These are phyloP conservation scores for Lottia gigantea DNA, from an alignment of 2,888 invertebrate species.

Conservation along the genomic window DNA sequence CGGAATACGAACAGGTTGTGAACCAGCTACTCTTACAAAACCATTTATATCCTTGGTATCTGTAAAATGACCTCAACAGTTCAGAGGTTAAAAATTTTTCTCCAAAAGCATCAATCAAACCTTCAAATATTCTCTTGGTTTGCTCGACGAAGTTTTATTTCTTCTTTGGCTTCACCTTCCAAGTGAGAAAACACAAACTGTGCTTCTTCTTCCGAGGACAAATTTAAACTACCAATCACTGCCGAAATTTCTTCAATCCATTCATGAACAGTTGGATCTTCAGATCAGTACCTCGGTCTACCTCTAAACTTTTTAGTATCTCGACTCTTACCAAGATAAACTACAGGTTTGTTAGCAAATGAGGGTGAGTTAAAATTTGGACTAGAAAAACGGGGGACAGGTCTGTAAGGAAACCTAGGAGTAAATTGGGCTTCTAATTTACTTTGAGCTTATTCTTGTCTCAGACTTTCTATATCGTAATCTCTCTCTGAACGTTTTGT, in stretches of 20 bases:
- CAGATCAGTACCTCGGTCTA: neutral
- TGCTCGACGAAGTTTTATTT: neutral
- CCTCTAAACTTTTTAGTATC: neutral
- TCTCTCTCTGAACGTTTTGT: neutral
- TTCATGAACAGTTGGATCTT: slow-evolving; percentile 5
- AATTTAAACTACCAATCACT: neutral
- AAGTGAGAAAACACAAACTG: neutral
- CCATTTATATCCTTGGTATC: neutral
- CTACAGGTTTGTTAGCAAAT: neutral
- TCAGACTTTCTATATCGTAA: neutral
- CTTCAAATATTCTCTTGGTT: neutral
- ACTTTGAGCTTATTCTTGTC: neutral
- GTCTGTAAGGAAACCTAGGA: neutral
- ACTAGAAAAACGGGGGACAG: neutral
- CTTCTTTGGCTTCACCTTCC: neutral
- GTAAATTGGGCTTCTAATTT: neutral
- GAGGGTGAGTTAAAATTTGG: neutral
- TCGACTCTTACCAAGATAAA: slow-evolving; percentile 9
- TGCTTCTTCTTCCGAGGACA: neutral
- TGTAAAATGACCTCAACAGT: neutral
- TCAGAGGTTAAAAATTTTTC: neutral
- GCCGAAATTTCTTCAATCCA: slow-evolving; percentile 5
- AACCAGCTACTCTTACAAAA: slow-evolving; percentile 3
- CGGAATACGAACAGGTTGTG: slow-evolving; percentile 8
- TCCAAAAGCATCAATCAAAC: neutral